Base-by-base conservation (phyloP, 2,113 vertebrate genomes). In the Silurus glanis region DNA sequence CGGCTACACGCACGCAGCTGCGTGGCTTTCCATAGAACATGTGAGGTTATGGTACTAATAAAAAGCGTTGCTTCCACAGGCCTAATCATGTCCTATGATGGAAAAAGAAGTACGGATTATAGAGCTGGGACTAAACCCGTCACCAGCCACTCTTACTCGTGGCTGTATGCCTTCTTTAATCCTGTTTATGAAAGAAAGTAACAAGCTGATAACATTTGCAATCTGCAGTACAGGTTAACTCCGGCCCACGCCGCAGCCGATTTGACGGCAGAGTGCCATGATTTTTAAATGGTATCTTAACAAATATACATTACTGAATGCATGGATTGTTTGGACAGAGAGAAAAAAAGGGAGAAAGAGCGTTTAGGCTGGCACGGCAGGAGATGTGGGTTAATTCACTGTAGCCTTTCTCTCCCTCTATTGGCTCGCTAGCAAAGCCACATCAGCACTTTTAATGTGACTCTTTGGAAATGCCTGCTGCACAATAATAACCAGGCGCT, bases 391-490 rank as follows among this genome's bases (percentile, higher is more conserved):
- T 93, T 92, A 90, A 93, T 91, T 90, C 91, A 93, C 89, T 83
- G 86, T 87, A 72, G 89, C 90, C 90, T 87, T 61, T 71, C 84
- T 80, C 74, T 84, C 47, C 85, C 53, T 80, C 76, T 80, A 14
- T 80, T 76, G 85, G 92, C 90, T 92, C 85, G 93, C 88, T 90
- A 91, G 94, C 91, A 67, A 85, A 86, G 93, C 93, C 6, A 7
- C 91, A 89, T 95, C 94, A 95, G 95, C 96, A 94, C 80, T 93
- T 95, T 94, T 90, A 83, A 91, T 82, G 84, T 59, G 87, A 89
- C 87, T 88, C 92, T 86, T 93, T 93, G 93, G 92, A 94, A 95
- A 93, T 91, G 85, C 90, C 92, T 91, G 84, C 92, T 84, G 88
- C 88, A 89, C 81, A 89, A 93, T 93, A 94, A 89, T 92, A 93